phyloP scores from a whole-genome alignment of 2,113 vertebrate genomes.

The Pedetes capensis region DNA sequence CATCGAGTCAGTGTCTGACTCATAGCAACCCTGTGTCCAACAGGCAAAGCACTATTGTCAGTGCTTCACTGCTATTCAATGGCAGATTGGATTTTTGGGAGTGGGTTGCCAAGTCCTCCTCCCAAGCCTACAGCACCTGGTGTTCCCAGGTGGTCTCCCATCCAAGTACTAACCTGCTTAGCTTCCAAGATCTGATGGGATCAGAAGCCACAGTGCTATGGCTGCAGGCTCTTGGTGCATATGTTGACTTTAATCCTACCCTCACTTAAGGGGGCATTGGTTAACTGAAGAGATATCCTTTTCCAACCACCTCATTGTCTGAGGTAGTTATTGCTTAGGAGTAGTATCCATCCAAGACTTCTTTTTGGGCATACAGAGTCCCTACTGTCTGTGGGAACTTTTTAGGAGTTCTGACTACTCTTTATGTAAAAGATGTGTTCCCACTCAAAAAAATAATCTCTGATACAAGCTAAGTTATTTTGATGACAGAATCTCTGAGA shows the following conservation, averaged over 20 bases:
- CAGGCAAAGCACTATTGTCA: too few relatives aligned
- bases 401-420: not conserved
- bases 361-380: not conserved
- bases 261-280: not conserved
- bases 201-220: too few relatives aligned
- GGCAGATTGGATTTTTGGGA: too few relatives aligned
- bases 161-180: too few relatives aligned
- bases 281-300: not conserved
- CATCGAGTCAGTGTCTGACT: too few relatives aligned
- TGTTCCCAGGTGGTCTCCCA: too few relatives aligned
- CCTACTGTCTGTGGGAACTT: not conserved
- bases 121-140: too few relatives aligned
- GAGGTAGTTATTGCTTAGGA: not conserved
- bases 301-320: not conserved
- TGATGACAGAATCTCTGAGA: not conserved
- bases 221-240: too few relatives aligned
- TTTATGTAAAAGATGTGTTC: not conserved
- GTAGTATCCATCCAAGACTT: not conserved
- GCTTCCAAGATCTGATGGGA: too few relatives aligned
- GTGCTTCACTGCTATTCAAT: too few relatives aligned
- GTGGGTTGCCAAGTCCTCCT: too few relatives aligned
- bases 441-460: not conserved
- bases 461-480: not conserved
- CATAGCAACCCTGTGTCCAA: too few relatives aligned
- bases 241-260: not conserved